Percentiles rank a stretch among this genome's conserved stretches.
Conservation (phyloP, 2,113 vertebrate species). For the Actenoides lindsayi region DNA sequence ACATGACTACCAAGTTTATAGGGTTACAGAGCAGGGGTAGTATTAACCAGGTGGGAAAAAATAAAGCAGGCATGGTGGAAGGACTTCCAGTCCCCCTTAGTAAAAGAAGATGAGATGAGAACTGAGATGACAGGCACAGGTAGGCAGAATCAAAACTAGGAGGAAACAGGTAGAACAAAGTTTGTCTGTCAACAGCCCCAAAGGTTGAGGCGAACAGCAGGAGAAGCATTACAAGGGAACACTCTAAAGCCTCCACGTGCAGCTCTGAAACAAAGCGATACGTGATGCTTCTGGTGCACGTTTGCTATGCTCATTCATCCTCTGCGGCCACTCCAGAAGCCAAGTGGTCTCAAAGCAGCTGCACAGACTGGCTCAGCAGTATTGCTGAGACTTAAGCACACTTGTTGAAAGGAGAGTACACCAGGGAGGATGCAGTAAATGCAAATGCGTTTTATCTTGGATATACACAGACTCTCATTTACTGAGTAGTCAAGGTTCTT, state of each 20-base stretch:
- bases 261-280: neutral
- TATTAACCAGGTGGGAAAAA: neutral
- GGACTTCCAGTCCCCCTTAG: neutral
- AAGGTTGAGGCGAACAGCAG: neutral
- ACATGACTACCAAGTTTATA: neutral
- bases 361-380: neutral
- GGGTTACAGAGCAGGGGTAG: neutral
- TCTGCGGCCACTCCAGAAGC: neutral
- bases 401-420: neutral
- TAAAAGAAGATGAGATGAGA: neutral
- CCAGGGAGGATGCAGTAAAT: neutral
- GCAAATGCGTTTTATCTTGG: neutral
- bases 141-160: neutral
- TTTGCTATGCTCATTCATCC: neutral
- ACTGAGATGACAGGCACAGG: neutral
- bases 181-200: neutral
- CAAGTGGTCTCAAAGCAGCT: neutral
- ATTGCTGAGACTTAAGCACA: neutral
- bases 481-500: neutral
- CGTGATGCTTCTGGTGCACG: neutral
- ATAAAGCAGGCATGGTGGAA: neutral
- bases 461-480: neutral
- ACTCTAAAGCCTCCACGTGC: accelerated
- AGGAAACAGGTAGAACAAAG: neutral
- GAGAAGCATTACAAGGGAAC: neutral